Percentiles rank a stretch among this genome's conserved stretches.
Evolutionary conservation across 1,140 invertebrate species (phyloP).

Genomic region (Leptopilina boulardi): DNA sequence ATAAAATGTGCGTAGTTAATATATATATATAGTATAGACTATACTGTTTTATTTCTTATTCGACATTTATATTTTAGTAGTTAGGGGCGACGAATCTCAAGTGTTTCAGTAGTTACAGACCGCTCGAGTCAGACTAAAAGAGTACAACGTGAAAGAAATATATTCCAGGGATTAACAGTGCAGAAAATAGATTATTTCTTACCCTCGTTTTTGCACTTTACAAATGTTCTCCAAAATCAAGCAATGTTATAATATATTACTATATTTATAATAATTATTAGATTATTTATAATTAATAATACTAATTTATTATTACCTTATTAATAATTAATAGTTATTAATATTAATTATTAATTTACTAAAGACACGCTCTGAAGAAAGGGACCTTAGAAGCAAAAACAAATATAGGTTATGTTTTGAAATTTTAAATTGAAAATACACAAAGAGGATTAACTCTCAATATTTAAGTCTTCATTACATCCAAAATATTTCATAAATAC

Average conservation of each 20-base stretch:
- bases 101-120: background rate
- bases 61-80: background rate
- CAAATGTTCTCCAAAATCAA: background rate
- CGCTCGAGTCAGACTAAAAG: background rate
- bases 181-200: slow-evolving; percentile 28
- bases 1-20: background rate
- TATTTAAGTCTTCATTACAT: no score
- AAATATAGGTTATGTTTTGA: no score
- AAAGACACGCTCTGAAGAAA: no score
- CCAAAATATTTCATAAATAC: no score
- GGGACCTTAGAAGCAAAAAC: no score
- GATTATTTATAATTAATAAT: no score
- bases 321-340: no score
- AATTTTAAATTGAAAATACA: no score
- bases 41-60: background rate
- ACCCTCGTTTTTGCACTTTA: background rate
- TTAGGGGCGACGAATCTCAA: background rate
- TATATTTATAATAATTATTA: no score
- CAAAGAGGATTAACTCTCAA: no score
- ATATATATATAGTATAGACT: background rate
- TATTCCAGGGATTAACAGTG: slow-evolving; percentile 17
- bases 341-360: no score
- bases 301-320: no score
- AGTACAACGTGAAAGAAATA: slow-evolving; percentile 1
- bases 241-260: background rate